These are phyloP conservation scores for Graptemys geographica DNA, from an alignment of 2,797 vertebrate genomes.

Conservation along the genomic window DNA sequence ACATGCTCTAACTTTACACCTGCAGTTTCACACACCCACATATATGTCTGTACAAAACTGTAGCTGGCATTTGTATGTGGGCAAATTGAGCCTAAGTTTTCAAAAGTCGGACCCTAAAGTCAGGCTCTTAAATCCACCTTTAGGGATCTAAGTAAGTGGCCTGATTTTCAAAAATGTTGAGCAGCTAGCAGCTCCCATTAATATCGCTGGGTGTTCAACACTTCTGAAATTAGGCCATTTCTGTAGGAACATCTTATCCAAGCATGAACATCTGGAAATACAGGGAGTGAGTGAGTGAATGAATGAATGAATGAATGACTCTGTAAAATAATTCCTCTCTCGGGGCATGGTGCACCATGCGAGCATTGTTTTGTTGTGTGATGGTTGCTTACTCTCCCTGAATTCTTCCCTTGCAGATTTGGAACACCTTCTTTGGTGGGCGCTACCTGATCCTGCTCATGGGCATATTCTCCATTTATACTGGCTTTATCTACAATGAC, in stretches of 20 bases:
- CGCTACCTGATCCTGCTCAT: constrained; percentile 86
- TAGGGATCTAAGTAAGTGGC: not conserved
- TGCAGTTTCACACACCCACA: not conserved
- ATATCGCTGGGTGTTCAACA: not conserved
- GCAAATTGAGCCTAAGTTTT: not conserved
- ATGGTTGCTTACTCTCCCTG: not conserved
- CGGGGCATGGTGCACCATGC: accelerated
- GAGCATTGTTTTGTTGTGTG: not conserved
- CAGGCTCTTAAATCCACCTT: too few relatives aligned
- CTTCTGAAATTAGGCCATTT: too few relatives aligned
- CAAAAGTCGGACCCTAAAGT: not conserved
- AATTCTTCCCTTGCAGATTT: constrained; percentile 78
- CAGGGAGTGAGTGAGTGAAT: not conserved
- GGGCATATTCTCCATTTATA: constrained; percentile 87
- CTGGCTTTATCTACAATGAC: constrained; percentile 87
- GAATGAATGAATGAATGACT: not conserved
- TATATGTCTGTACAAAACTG: not conserved
- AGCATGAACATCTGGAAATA: not conserved
- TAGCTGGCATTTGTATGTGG: not conserved
- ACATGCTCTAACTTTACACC: not conserved
- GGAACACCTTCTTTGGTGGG: constrained; percentile 85
- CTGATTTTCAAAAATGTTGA: not conserved
- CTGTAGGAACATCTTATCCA: not conserved
- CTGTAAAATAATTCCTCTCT: not conserved
- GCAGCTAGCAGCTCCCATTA: not conserved